These are phyloP conservation scores for Litoditis marina DNA, from an alignment of 2,888 invertebrate species.

Conservation along the genomic window DNA sequence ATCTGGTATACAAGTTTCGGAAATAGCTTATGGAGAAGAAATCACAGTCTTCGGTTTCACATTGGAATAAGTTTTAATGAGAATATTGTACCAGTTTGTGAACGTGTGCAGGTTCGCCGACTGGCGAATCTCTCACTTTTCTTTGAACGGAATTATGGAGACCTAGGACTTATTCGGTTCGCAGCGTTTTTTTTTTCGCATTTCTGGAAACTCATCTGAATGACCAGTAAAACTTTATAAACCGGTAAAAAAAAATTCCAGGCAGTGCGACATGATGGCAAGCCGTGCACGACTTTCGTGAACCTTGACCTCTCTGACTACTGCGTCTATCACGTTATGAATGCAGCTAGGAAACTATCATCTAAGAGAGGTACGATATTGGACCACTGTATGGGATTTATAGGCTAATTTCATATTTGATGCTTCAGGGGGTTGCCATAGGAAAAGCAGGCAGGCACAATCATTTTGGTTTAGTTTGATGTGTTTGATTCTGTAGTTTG, in stretches of 20 bases:
- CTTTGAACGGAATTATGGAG: background rate
- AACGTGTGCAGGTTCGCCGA: too few species aligned
- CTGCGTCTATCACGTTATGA: constrained; percentile 53
- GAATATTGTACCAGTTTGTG: too few species aligned
- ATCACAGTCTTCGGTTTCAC: too few species aligned
- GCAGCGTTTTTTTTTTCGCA: too few species aligned
- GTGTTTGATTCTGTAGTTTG: too few species aligned
- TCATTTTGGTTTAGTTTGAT: too few species aligned
- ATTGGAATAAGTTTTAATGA: too few species aligned
- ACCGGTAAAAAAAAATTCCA: too few species aligned
- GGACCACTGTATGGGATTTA: background rate
- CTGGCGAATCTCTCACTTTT: background rate
- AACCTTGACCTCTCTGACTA: constrained; percentile 47
- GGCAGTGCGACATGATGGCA: constrained; percentile 41
- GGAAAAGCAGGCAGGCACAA: background rate
- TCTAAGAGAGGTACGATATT: constrained; percentile 28
- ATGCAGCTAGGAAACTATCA: constrained; percentile 30
- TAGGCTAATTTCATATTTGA: background rate
- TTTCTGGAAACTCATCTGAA: too few species aligned
- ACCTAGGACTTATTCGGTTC: background rate
- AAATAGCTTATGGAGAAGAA: too few species aligned
- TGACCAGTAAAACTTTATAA: too few species aligned
- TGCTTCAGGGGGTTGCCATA: background rate
- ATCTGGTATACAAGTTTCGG: too few species aligned
- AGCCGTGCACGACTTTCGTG: constrained; percentile 48